Percentiles rank a stretch among this genome's conserved stretches.
Evolutionary conservation across 23 tunicate genomes (phyloP).

Genomic region (Trididemnum miniatum): DNA sequence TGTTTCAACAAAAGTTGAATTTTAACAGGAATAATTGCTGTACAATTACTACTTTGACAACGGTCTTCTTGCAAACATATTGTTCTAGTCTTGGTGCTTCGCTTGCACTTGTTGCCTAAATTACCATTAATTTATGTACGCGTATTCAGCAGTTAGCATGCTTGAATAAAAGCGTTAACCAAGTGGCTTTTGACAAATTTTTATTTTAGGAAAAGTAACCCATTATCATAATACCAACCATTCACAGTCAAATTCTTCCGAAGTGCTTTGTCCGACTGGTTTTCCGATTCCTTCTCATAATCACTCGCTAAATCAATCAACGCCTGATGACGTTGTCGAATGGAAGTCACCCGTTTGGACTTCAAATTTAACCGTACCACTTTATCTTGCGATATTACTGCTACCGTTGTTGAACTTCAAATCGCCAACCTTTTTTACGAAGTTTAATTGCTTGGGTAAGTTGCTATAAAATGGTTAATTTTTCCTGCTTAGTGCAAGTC

Average conservation of each 20-base stretch:
- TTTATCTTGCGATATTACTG: constrained; percentile 70
- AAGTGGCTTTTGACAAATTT: background rate
- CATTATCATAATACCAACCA: background rate
- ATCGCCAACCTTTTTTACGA: constrained; percentile 90
- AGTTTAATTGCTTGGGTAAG: constrained; percentile 84
- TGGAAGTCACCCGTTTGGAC: constrained; percentile 40
- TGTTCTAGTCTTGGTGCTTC: no score
- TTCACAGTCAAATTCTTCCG: background rate
- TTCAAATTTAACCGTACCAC: constrained; percentile 58
- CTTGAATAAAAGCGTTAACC: background rate
- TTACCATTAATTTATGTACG: no score
- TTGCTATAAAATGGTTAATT: background rate
- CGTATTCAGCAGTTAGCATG: no score
- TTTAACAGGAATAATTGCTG: no score
- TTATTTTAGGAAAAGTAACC: background rate
- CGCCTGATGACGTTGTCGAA: background rate
- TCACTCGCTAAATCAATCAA: background rate
- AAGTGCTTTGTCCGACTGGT: constrained; percentile 45
- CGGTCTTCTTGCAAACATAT: no score
- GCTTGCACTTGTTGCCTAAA: no score
- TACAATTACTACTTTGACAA: no score
- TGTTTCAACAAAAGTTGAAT: no score
- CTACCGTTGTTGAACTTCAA: constrained; percentile 87
- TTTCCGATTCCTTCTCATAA: constrained; percentile 1
- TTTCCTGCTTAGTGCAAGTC: no score